A percentile compares a stretch with the other conserved stretches of the same genome.
These are phyloP conservation scores for Alloscopus bannaensis DNA, from an alignment of 2,888 invertebrate genomes.

Conservation along the genomic window DNA sequence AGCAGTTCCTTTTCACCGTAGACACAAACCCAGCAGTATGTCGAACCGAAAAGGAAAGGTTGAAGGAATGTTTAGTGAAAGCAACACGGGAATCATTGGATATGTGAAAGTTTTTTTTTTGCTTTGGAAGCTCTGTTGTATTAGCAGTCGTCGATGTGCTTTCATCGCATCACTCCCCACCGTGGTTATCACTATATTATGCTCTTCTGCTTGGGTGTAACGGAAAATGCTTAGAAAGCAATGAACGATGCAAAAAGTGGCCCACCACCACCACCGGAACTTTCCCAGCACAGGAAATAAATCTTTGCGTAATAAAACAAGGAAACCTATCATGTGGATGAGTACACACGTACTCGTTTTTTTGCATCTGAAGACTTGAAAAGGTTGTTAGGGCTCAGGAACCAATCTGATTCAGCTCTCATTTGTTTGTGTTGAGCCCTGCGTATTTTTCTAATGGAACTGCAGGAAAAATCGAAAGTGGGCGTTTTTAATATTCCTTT, in stretches of 20 bases:
- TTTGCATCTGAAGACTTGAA: too few relatives aligned
- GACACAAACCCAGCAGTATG: conserved; percentile 3
- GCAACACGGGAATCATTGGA: background rate
- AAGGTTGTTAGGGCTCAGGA: too few relatives aligned
- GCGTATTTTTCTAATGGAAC: too few relatives aligned
- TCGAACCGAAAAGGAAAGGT: background rate
- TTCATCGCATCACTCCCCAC: background rate
- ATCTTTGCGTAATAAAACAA: too few relatives aligned
- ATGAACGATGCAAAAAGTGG: background rate
- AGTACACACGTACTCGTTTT: too few relatives aligned
- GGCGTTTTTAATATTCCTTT: too few relatives aligned
- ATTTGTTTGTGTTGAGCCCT: too few relatives aligned
- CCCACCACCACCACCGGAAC: background rate
- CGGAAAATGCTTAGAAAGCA: background rate
- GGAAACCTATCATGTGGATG: too few relatives aligned
- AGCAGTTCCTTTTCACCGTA: conserved; percentile 14
- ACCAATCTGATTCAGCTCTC: too few relatives aligned
- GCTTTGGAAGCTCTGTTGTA: too few relatives aligned
- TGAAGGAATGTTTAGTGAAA: background rate
- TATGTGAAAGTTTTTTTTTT: background rate
- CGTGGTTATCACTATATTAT: too few relatives aligned
- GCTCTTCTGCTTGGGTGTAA: background rate
- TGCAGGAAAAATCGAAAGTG: too few relatives aligned
- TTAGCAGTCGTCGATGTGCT: background rate
- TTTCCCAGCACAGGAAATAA: background rate